Evolutionary conservation across 2,797 vertebrate genomes (phyloP), one percentile per base, ranked within the genome.

Genomic region (Loriculus beryllinus): DNA sequence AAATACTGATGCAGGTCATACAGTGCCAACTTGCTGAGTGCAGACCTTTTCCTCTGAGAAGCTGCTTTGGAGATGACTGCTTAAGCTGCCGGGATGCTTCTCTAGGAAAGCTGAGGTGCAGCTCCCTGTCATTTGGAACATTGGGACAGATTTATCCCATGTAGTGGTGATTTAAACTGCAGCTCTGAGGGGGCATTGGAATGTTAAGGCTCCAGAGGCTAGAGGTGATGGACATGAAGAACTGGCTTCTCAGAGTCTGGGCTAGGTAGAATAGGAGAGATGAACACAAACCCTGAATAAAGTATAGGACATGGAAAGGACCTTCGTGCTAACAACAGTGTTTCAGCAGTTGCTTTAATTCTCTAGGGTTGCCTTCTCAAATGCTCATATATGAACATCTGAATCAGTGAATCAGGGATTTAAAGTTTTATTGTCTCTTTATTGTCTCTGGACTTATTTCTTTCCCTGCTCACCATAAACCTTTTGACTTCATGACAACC

Each of bases 401-500:
- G 63, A 79, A 69, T 59, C 9, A 17, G 52, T 70, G 69, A 86
- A 74, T 42, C 6, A 9, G 51, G 35, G n/a, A 12, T 59, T 63
- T 47, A 72, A 64, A 70, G 35, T 40, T 93, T 91, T 85, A 49
- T 65, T 85, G 79, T 47, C 59, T 68, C 69, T 75, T 75, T 40
- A n/a, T n/a, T n/a, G n/a, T n/a, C n/a, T n/a, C 43, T 7, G 2
- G 40, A 33, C 15, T 48, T 71, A 17, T 5, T 91, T 85, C 43
- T 83, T 63, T 68, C 45, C 33, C 20, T 78, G 52, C 23, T 93
- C 31, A 68, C 62, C 40, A 29, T 60, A 90, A 67, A 35, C 28
- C 28, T 90, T 88, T 72, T 82, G 71, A 76, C 45, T 75, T 86
- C 51, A 62, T 70, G 63, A 47, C 26, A 85, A 52, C 51, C 13